Evolutionary conservation across 2,113 vertebrate genomes (phyloP), one percentile per base, ranked within the genome.

Genomic region (Labeo catla): DNA sequence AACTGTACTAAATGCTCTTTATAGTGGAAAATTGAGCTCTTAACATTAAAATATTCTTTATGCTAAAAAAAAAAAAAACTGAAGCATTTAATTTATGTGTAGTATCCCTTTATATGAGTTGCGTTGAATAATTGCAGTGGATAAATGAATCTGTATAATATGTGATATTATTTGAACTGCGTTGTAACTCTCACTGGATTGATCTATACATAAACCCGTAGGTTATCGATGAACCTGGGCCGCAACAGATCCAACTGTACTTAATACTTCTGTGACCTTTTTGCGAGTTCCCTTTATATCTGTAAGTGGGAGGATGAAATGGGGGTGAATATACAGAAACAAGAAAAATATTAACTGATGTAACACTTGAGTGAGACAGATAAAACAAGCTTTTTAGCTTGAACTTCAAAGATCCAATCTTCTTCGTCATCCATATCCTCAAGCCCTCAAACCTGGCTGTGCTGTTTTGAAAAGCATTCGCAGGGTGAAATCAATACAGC

Each of bases 321-420:
- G 49, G 15, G 7, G 23, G 45, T 6, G 47, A 83, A 83, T 50
- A 52, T 70, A 70, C 10, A 34, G 81, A 83, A 82, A 50, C 15
- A 82, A 66, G 65, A 70, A 70, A 72, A 54, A 15, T 82, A 23
- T 36, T 8, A 70, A 50, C 45, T 54, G 28, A 52, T 70, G 81
- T 52, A 83, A 16, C 81, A 15, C 34, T 80, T 70, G 65, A 83
- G 47, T 6, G 15, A 16, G 47, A 70, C 13, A 8, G 61, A 83
- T 70, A 83, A 68, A 81, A 66, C 59, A 81, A 81, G 61, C 79
- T 66, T 61, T 81, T 81, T 81, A 81, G 43, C 43, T 65, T 21
- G 45, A 66, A 83, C 81, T 54, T 83, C 81, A 83, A 83, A 83
- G 65, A 83, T 83, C 23, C 39, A 54, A 83, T 83, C 63, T 70